These are phyloP conservation scores for Oxyura jamaicensis DNA, from an alignment of 2,113 vertebrate genomes.

Conservation along the genomic window DNA sequence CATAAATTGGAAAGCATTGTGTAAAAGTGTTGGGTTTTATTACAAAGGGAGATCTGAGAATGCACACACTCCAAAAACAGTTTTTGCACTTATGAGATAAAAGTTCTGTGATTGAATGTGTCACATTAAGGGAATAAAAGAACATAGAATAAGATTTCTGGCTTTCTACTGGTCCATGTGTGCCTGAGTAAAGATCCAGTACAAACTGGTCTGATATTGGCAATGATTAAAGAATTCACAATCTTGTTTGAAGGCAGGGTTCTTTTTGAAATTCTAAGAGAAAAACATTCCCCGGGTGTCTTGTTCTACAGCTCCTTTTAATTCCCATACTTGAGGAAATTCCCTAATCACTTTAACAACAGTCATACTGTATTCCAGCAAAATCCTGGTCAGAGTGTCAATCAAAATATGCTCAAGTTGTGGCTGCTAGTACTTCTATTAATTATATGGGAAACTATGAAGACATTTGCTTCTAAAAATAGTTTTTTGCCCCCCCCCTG, in stretches of 20 bases:
- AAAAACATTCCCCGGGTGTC: neutral
- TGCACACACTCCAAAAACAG: neutral
- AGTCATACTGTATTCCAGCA: neutral
- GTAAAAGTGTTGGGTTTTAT: neutral
- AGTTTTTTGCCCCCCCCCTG: no score
- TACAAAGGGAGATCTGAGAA: neutral
- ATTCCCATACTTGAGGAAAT: neutral
- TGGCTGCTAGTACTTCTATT: neutral
- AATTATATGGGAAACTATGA: constrained; percentile 21
- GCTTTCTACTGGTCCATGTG: neutral
- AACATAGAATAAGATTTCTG: neutral
- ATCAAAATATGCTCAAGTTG: neutral
- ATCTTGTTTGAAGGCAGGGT: neutral
- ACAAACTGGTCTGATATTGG: neutral
- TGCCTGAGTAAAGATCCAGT: neutral
- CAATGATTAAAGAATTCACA: neutral
- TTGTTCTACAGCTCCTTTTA: neutral
- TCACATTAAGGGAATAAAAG: neutral
- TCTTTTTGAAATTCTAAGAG: neutral
- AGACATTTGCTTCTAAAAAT: neutral
- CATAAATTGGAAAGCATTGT: neutral
- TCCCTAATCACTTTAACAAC: neutral
- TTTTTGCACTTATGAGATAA: neutral
- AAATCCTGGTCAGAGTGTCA: neutral
- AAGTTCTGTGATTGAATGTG: neutral